These are phyloP conservation scores for Melolontha melolontha DNA, from an alignment of 2,888 invertebrate genomes.

Conservation along the genomic window DNA sequence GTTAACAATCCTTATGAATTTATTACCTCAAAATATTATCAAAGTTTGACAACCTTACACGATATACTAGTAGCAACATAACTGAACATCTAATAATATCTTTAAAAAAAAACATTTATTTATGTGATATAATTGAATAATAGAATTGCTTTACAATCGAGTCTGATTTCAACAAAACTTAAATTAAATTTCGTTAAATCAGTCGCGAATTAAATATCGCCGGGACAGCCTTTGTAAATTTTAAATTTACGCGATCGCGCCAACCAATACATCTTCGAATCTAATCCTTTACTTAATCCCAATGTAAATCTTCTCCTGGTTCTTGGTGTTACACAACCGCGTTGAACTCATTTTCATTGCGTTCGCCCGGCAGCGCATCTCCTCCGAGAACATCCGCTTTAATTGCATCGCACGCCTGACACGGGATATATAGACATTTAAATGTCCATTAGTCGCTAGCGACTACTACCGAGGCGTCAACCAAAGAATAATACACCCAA, in stretches of 20 bases:
- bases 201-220: not conserved
- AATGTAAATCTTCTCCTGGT: constrained; percentile 2
- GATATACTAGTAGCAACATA: too few species aligned
- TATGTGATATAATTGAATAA: too few species aligned
- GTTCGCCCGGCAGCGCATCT: not conserved
- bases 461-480: constrained; percentile 14
- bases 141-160: too few species aligned
- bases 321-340: not conserved
- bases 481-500: constrained; percentile 8
- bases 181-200: too few species aligned
- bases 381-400: not conserved
- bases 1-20: too few species aligned
- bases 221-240: not conserved
- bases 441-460: constrained; percentile 12
- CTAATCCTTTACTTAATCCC: constrained; percentile 27
- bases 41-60: too few species aligned
- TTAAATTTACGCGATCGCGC: constrained; percentile 17
- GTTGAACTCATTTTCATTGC: not conserved
- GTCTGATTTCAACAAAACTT: not conserved
- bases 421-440: constrained; percentile 23
- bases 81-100: too few species aligned
- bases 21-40: too few species aligned
- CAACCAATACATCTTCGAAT: constrained; percentile 7
- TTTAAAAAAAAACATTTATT: too few species aligned
- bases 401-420: constrained; percentile 3